A percentile compares a stretch with the other conserved stretches of the same genome.
Evolutionary conservation across 2,113 vertebrate species (phyloP).

Genomic region (Eurystomus gularis): DNA sequence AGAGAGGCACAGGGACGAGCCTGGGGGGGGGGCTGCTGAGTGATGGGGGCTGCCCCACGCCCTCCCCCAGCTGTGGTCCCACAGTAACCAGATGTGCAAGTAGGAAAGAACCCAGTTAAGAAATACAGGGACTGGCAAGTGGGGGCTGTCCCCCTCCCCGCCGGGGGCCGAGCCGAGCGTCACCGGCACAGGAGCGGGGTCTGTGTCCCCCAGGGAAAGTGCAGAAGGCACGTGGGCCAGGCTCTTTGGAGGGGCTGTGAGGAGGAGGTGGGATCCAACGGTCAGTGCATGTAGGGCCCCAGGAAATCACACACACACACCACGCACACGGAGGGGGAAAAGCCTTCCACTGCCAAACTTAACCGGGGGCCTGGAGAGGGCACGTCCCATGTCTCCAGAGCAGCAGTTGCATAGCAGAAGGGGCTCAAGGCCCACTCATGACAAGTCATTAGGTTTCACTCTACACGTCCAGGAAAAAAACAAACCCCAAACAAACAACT

Average conservation of each 20-base stretch:
- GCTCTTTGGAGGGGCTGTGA: conserved; percentile 48
- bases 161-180: neutral
- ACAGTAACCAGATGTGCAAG: conserved; percentile 48
- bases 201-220: conserved; percentile 3
- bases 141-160: neutral
- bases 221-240: conserved; percentile 68
- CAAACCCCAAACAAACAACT: neutral
- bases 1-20: conserved; percentile 47
- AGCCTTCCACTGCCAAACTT: neutral
- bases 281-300: neutral
- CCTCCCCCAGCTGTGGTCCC: conserved; percentile 12
- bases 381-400: neutral
- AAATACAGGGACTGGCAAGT: neutral
- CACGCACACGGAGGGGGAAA: neutral
- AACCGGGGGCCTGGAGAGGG: neutral
- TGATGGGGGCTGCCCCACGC: neutral
- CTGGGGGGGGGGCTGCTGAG: conserved; percentile 17
- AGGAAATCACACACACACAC: neutral
- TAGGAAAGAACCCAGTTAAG: conserved; percentile 29
- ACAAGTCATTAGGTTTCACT: neutral
- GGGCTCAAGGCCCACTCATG: neutral
- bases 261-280: neutral
- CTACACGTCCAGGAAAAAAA: neutral
- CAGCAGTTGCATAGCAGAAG: conserved; percentile 48
- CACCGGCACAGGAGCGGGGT: neutral